Base-by-base conservation (phyloP, 2,113 vertebrate genomes). In the Mohoua ochrocephala region DNA sequence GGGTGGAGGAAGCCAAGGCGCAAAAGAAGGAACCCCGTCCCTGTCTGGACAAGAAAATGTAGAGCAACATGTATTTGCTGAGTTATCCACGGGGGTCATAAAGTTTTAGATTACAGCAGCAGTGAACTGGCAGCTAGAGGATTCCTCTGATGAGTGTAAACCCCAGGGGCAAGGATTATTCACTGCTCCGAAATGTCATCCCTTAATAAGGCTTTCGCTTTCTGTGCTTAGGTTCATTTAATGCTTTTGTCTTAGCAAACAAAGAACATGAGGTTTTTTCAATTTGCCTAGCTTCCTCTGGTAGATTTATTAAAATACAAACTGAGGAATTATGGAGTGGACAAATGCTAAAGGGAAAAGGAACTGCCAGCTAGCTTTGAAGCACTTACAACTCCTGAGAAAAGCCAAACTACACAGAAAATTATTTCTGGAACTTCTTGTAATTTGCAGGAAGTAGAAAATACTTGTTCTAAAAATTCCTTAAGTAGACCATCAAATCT, bases 301-400 rank as follows among this genome's bases (percentile, higher is more conserved):
- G 47, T 75, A 95, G 61, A 10, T 17, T 74, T 81, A 93, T 92
- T 96, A 94, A 95, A 92, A 93, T 92, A 63, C 54, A 85, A 91
- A 91, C 47, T 56, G 82, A 86, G 68, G 80, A 82, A 81, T 42
- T 64, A 63, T 16, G 1, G 84, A 67, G 59, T 89, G 86, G 88
- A 82, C 81, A 91, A 87, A 73, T 1, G 15, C 61, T 75, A 86
- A 87, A 59, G 69, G 74, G 37, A 91, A 91, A 84, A 73, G 60
- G 75, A 95, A 94, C 56, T 16, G 17, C 12, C 41, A 44, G 53
- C 63, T 68, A 65, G 44, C 39, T 81, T 59, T 23, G 67, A 82
- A 90, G n/a, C 13, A 27, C 31, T 42, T 59, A 12, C 9, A 68
- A 44, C 57, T 89, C 87, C 78, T 2, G 12, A 75, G 50, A 89